Conservation (phyloP, 2,113 vertebrate genomes). For the Meleagris gallopavo region DNA sequence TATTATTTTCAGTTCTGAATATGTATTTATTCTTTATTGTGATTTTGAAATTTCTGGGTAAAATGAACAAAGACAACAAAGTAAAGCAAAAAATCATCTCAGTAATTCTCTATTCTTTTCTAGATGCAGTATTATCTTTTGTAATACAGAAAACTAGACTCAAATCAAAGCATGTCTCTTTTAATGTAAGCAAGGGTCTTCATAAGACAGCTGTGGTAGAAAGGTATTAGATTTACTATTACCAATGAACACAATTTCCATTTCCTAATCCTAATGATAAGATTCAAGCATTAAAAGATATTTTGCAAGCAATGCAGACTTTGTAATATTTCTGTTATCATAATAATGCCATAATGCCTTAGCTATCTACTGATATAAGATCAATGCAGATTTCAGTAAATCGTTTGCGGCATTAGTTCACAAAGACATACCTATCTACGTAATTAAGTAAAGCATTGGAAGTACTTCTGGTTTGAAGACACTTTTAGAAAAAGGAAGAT, state of each 20-base stretch:
- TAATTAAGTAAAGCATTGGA: not conserved
- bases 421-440: not conserved
- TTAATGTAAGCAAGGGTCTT: not conserved
- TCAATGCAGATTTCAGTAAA: not conserved
- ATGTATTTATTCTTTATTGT: not conserved
- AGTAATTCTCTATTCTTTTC: not conserved
- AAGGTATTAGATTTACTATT: not conserved
- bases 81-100: not conserved
- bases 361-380: not conserved
- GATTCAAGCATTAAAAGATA: not conserved
- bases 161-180: not conserved
- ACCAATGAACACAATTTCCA: not conserved
- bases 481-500: not conserved
- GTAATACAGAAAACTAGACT: not conserved
- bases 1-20: constrained; percentile 9
- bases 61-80: not conserved
- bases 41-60: not conserved
- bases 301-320: not conserved
- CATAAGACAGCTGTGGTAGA: not conserved
- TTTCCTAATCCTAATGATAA: not conserved
- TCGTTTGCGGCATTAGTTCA: not conserved
- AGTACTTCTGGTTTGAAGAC: not conserved
- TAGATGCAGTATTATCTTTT: not conserved
- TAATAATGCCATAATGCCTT: not conserved
- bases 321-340: not conserved